Evolutionary conservation across 2,113 vertebrate genomes (phyloP), one percentile per base, ranked within the genome.

Genomic region (Craseonycteris thonglongyai): DNA sequence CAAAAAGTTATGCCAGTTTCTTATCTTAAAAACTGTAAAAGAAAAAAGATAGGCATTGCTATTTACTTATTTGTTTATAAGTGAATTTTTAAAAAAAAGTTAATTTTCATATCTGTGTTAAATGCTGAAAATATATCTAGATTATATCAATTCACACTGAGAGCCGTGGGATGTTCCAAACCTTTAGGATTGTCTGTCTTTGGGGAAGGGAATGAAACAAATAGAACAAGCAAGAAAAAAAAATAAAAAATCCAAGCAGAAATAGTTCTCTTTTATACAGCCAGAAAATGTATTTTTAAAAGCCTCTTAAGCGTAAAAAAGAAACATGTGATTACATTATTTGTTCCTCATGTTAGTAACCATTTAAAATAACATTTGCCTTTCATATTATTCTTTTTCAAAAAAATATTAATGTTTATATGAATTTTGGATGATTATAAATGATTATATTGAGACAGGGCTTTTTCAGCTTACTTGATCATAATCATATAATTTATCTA

Each of bases 341-440:
- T 76, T 84, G 42, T 74, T 91, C 84, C 30, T 90, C 6, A 13
- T 63, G 28, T 87, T 42, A 51, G 19, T 76, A 81, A 58, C 30
- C 11, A 51, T 92, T 90, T 96, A 84, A 45, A 61, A 87, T 18
- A 74, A 1, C 8, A 51, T 87, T 74, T 93, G 12, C n/a, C 35
- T 97, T 96, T 91, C 19, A 83, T 83, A 11, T 45, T 19, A 61
- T 84, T 71, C 26, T 84, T 38, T 96, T 80, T 88, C 12, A 63
- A 85, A 94, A 94, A 94, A 74, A 30, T 74, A 21, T 65, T 47
- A 85, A 63, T 59, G 40, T 88, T 94, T 93, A 33, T 47, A 0
- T 63, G 38, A 42, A 72, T 88, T 90, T 82, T 75, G 59, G 78
- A 33, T 90, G 56, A 56, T 80, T 79, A 10, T 59, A 89, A 89